Evolutionary conservation across 1,140 invertebrate species (phyloP).

Genomic region (Trichonephila clavata): DNA sequence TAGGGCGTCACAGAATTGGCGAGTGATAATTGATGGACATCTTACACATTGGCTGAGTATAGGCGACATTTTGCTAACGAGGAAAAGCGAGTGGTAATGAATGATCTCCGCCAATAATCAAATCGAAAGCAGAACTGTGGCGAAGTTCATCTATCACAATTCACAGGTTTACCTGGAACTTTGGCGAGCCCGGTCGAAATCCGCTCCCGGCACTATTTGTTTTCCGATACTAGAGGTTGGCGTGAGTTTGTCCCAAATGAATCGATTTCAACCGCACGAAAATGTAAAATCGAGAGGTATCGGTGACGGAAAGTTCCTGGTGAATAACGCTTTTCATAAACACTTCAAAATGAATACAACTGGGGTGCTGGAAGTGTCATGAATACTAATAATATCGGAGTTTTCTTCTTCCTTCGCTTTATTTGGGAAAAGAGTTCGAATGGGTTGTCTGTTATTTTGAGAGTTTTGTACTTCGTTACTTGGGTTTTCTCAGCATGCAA

Average conservation of each 20-base stretch:
- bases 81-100: conserved; percentile 50
- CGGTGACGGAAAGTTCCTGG: neutral
- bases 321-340: conserved; percentile 41
- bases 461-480: conserved; percentile 4
- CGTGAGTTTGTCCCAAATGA: neutral
- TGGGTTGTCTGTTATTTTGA: neutral
- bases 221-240: conserved; percentile 47
- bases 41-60: conserved; percentile 21
- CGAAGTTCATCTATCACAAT: conserved; percentile 48
- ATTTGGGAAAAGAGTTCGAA: neutral
- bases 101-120: conserved; percentile 66
- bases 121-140: conserved; percentile 51
- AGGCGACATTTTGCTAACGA: conserved; percentile 62
- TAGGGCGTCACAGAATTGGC: neutral
- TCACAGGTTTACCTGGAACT: neutral
- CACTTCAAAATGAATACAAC: conserved; percentile 36
- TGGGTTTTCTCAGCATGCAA: neutral
- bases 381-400: conserved; percentile 47
- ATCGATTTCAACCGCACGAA: conserved; percentile 41
- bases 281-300: conserved; percentile 59
- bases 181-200: conserved; percentile 3
- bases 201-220: conserved; percentile 56
- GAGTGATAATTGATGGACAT: conserved; percentile 53
- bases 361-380: neutral
- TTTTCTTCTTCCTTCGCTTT: neutral